phyloP scores from a whole-genome alignment of 2,888 invertebrate species.

The Lathronympha strigana region DNA sequence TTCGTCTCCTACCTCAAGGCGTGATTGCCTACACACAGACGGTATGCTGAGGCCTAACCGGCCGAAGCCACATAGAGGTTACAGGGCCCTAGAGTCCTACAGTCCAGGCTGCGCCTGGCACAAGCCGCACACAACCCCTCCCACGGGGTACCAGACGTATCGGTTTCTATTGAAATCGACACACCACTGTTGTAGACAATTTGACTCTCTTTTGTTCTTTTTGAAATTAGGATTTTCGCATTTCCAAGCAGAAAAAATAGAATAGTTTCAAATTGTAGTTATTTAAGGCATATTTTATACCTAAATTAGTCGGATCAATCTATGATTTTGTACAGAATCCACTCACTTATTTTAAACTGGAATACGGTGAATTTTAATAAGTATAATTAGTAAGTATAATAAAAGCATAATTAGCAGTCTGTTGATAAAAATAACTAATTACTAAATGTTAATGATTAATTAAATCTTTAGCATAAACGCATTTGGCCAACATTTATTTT shows the following conservation, averaged over 20 bases:
- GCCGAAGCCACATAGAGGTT: background rate
- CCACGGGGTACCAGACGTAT: background rate
- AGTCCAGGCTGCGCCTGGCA: background rate
- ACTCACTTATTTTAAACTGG: too few relatives aligned
- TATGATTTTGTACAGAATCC: too few relatives aligned
- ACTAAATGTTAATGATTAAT: background rate
- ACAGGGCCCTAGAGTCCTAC: background rate
- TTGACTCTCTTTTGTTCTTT: slow-evolving; percentile 31
- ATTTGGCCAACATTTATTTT: background rate
- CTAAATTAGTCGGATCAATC: too few relatives aligned
- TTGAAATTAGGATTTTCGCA: too few relatives aligned
- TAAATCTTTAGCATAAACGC: background rate
- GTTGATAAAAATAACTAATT: background rate
- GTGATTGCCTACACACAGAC: background rate
- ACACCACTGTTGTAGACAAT: slow-evolving; percentile 21
- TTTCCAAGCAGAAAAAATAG: too few relatives aligned
- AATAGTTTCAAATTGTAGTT: too few relatives aligned
- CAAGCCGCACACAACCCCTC: too few relatives aligned
- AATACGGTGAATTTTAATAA: too few relatives aligned
- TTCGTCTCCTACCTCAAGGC: slow-evolving; percentile 7
- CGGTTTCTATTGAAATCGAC: background rate
- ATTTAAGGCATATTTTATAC: too few relatives aligned
- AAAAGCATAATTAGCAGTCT: too few relatives aligned
- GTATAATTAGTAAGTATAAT: too few relatives aligned
- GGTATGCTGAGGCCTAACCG: background rate